Evolutionary conservation across 2,888 invertebrate genomes (phyloP), one percentile per base, ranked within the genome.

Genomic region (Machimus atricapillus): DNA sequence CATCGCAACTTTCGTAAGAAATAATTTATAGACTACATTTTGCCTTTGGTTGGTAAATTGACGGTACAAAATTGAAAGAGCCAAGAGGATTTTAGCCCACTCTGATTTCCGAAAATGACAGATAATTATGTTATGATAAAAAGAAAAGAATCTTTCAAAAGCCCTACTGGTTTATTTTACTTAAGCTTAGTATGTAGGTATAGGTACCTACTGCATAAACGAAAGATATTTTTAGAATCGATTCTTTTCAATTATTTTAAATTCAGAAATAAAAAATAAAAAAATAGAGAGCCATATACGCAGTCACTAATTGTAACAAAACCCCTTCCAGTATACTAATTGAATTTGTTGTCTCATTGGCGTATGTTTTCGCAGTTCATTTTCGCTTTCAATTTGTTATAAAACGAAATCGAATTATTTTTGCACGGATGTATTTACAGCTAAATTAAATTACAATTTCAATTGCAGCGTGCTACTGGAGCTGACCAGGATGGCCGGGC

Each of bases 371-470:
- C 27, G 16, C 52, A 27, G 52, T 31, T 79, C 46, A 46, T 52
- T 79, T 79, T 23, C 52, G 52, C 79, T 79, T 79, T 79, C 52
- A 79, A 79, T 79, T 79, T 79, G 79, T 52, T 27, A 79, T 52
- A 46, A 79, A 46, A 79, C 9, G 79, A 12, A 43, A 78, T 78
- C 27, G 43, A 78, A 79, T 79, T 79, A 46, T 79, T 79, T 79
- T 78, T 79, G 23, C 19, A 31, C 40, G 27, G 52, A 79, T 52
- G 40, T 78, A 78, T 78, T 78, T 43, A 78, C 40, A 78, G 43
- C 43, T 43, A 78, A 77, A 78, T 78, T 78, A 43, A 43, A 78
- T 78, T 43, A 43, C 78, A 40, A 52, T 79, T 79, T 27, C 79
- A 79, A 79, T 79, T 79, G 52, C 52, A 6, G 14, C 78, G 23